Evolutionary conservation across 2,888 invertebrate genomes (phyloP), one percentile per base, ranked within the genome.

Genomic region (Aplocera efformata): DNA sequence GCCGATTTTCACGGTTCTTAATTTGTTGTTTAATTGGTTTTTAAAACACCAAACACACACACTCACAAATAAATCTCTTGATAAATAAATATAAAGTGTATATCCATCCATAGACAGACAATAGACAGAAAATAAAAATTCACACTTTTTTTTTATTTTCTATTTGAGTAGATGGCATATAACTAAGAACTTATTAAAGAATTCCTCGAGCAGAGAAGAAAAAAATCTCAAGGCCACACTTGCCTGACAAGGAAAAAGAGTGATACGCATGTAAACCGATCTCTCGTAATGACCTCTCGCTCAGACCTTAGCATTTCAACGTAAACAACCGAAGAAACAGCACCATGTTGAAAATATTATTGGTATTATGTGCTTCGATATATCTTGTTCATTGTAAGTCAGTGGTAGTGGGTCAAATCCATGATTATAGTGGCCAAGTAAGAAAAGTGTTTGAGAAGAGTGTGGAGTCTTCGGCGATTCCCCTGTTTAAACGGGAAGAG

Each of bases 401-500:
- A 8, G 77, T 86, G 0, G 61, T 76, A 0, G 79, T 85, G 0
- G 85, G 85, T 0, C 78, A 82, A 53, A 60, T 72, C 0, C 63
- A 56, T 17, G 79, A 78, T 7, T 64, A 72, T 10, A 57, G 50
- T 13, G 78, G 79, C 0, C 40, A 62, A 1, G 63, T 82, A 0
- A 64, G 67, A 20, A 75, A 76, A 53, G 72, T 83, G 0, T 76
- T 67, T 29, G 77, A 81, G 5, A 70, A 70, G 11, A 48, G 37
- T 0, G 48, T 77, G 0, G 72, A 76, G 22, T 40, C 68, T 0
- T 42, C 51, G 1, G 50, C 58, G 0, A 67, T 85, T n/a, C 81
- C 78, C 0, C 38, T 83, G 0, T 10, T 83, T 0, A 79, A 79
- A 17, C 48, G 82, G 1, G 77, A 73, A 8, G 61, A 82, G 10